Conservation (phyloP, 2,797 vertebrate species). For the Mormyrus proboscirostris region DNA sequence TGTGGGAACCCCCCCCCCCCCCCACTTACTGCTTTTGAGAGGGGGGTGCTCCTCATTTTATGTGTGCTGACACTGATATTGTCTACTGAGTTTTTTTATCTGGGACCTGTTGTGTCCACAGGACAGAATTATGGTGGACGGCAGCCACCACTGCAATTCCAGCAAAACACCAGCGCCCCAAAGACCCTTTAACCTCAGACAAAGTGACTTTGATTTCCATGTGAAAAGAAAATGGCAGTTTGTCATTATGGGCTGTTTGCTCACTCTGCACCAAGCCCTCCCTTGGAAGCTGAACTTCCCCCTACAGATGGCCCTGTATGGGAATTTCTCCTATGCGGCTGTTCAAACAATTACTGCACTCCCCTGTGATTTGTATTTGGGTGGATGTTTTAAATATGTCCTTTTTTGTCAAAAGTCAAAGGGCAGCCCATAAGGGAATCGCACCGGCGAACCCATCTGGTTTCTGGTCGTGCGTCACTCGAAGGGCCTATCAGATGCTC, state of each 20-base stretch:
- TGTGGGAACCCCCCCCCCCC: slow-evolving; percentile 50
- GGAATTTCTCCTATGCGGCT: slow-evolving; percentile 50
- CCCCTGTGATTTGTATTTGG: slow-evolving; percentile 40
- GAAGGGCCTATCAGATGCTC: slow-evolving; percentile 28
- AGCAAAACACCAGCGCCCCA: slow-evolving; percentile 42
- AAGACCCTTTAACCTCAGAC: slow-evolving; percentile 66
- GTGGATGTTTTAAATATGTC: slow-evolving; percentile 34
- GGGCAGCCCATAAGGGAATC: slow-evolving; percentile 37
- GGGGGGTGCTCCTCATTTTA: slow-evolving; percentile 55
- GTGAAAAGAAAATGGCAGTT: slow-evolving; percentile 64
- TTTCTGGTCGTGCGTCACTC: slow-evolving; percentile 43
- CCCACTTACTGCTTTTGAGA: slow-evolving; percentile 53
- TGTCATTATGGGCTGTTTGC: slow-evolving; percentile 67
- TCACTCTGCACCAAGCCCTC: slow-evolving; percentile 53
- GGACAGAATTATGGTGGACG: slow-evolving; percentile 36
- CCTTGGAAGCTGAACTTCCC: slow-evolving; percentile 48
- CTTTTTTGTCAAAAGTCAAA: slow-evolving; percentile 44
- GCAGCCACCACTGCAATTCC: slow-evolving; percentile 39
- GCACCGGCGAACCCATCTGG: slow-evolving; percentile 47
- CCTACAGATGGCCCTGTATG: slow-evolving; percentile 46
- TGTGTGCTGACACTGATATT: slow-evolving; percentile 63
- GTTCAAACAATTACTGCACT: slow-evolving; percentile 51
- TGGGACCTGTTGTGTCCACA: slow-evolving; percentile 46
- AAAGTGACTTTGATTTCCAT: slow-evolving; percentile 76
- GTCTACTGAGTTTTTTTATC: slow-evolving; percentile 69